A percentile compares a stretch with the other conserved stretches of the same genome.
Evolutionary conservation across 1,140 invertebrate genomes (phyloP).

Genomic region (Coptotermes formosanus): DNA sequence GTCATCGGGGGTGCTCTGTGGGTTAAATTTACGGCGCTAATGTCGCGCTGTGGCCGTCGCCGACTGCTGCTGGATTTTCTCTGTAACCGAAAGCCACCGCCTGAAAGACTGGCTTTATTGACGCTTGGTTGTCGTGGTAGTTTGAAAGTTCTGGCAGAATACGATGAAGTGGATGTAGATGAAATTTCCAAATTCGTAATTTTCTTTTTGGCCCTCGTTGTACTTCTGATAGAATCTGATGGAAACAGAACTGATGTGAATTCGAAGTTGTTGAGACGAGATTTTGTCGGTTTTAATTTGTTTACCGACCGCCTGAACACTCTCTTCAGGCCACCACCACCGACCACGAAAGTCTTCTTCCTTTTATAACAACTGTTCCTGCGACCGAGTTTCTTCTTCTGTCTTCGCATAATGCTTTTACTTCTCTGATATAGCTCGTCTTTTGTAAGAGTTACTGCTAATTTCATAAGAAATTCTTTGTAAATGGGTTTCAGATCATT

Average conservation of each 20-base stretch:
- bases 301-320: slow-evolving; percentile 49
- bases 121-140: background rate
- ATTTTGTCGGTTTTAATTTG: slow-evolving; percentile 45
- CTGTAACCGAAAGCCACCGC: slow-evolving; percentile 12
- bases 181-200: background rate
- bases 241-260: slow-evolving; percentile 55
- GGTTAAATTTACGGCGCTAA: slow-evolving; percentile 35
- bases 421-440: slow-evolving; percentile 86
- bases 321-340: slow-evolving; percentile 20
- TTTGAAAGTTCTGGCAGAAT: background rate
- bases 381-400: slow-evolving; percentile 63
- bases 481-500: slow-evolving; percentile 88
- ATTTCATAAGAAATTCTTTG: slow-evolving; percentile 82
- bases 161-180: slow-evolving; percentile 12
- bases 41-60: background rate
- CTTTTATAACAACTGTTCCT: slow-evolving; percentile 47
- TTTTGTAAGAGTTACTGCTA: slow-evolving; percentile 82
- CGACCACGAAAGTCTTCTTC: slow-evolving; percentile 23
- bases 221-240: slow-evolving; percentile 38
- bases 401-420: slow-evolving; percentile 83
- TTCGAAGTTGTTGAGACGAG: slow-evolving; percentile 43
- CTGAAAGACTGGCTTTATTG: background rate
- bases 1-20: slow-evolving; percentile 39
- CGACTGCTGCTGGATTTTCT: background rate
- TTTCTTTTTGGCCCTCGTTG: background rate